Conservation (phyloP, 2,113 vertebrate species). For the Chionodraco myersi region DNA sequence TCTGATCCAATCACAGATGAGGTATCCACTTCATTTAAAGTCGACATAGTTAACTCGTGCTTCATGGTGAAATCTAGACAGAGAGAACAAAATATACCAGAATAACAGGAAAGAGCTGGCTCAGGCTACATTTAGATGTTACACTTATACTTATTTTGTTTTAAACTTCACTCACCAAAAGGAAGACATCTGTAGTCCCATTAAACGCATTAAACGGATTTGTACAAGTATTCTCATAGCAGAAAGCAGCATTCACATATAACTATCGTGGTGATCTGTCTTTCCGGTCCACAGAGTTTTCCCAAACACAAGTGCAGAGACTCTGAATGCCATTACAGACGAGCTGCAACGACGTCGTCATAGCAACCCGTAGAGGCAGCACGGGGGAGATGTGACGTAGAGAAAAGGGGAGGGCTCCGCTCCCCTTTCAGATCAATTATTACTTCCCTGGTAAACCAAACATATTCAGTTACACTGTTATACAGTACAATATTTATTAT, state of each 20-base stretch:
- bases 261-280: background rate
- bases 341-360: slow-evolving; percentile 56
- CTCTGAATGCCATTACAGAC: slow-evolving; percentile 28
- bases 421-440: background rate
- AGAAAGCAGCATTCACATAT: background rate
- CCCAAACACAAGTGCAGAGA: background rate
- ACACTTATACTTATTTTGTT: background rate
- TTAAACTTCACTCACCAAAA: slow-evolving; percentile 13
- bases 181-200: background rate
- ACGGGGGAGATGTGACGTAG: slow-evolving; percentile 58
- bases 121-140: background rate
- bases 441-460: slow-evolving; percentile 12
- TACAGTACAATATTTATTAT: background rate
- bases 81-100: background rate
- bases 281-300: slow-evolving; percentile 13
- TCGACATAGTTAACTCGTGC: slow-evolving; percentile 38
- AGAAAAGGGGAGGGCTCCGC: slow-evolving; percentile 13
- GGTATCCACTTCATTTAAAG: slow-evolving; percentile 11
- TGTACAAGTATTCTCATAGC: background rate
- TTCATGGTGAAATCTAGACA: slow-evolving; percentile 7
- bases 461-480: background rate
- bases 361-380: slow-evolving; percentile 49
- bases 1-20: slow-evolving; percentile 24
- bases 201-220: background rate
- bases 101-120: background rate